Percentiles rank a stretch among this genome's conserved stretches.
phyloP scores from a whole-genome alignment of 2,113 vertebrate genomes.

The Oriolus oriolus region DNA sequence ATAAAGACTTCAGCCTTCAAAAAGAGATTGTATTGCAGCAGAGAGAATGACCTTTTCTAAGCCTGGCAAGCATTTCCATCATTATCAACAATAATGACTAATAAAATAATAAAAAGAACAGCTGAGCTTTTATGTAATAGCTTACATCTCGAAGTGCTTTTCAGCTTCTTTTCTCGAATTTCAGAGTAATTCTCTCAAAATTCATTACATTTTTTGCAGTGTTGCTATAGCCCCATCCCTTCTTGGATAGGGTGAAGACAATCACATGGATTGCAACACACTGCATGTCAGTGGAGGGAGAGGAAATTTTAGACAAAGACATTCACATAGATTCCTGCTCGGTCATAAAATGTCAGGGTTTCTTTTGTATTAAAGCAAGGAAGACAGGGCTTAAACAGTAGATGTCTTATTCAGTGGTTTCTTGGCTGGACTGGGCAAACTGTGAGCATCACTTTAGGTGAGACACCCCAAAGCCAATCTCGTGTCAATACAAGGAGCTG shows the following conservation, averaged over 20 bases:
- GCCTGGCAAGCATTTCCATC: neutral
- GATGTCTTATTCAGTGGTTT: neutral
- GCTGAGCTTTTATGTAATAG: neutral
- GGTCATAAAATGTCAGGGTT: neutral
- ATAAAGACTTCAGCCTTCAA: neutral
- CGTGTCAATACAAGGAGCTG: neutral
- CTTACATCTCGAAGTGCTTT: neutral
- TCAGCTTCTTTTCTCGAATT: neutral
- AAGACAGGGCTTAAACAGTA: neutral
- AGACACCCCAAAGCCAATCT: neutral
- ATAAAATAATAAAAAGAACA: conserved; percentile 5
- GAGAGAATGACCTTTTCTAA: neutral
- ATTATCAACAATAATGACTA: conserved; percentile 16
- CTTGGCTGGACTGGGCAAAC: neutral
- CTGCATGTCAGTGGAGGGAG: neutral
- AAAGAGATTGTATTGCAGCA: neutral
- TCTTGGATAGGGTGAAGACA: neutral
- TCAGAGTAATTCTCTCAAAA: neutral
- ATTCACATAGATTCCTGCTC: neutral
- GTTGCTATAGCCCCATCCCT: neutral
- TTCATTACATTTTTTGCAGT: neutral
- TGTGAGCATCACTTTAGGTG: neutral
- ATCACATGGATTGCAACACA: neutral
- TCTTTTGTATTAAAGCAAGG: neutral
- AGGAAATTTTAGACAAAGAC: neutral